These are phyloP conservation scores for Phaedon cochleariae DNA, from an alignment of 2,888 invertebrate species.

Conservation along the genomic window DNA sequence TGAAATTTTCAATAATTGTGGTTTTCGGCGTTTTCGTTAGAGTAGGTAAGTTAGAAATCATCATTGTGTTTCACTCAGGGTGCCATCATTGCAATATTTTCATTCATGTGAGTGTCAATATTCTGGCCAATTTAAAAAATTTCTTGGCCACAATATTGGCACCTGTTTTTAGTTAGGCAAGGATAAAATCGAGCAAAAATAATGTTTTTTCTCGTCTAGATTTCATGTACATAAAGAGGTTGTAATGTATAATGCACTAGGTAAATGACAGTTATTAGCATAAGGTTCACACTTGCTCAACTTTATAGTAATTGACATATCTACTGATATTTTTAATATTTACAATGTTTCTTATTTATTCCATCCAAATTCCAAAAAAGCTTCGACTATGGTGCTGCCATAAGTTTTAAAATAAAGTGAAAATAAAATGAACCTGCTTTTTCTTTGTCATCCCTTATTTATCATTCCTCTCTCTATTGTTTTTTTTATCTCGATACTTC, in stretches of 20 bases:
- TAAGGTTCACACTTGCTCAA: conserved; percentile 63
- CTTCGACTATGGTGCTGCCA: conserved; percentile 61
- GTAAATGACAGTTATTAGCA: conserved; percentile 47
- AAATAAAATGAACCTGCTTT: conserved; percentile 26
- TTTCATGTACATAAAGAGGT: conserved; percentile 47
- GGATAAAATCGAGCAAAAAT: not conserved
- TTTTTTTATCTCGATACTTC: too few relatives aligned
- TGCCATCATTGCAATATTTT: conserved; percentile 61
- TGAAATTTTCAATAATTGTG: conserved; percentile 18
- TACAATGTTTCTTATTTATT: conserved; percentile 52
- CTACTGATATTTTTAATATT: conserved; percentile 50
- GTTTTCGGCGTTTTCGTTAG: conserved; percentile 49
- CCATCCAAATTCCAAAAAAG: conserved; percentile 48
- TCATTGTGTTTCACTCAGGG: conserved; percentile 60
- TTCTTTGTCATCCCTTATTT: conserved; percentile 13
- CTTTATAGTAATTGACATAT: conserved; percentile 51
- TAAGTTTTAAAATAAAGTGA: conserved; percentile 50
- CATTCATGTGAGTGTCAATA: conserved; percentile 38
- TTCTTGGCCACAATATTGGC: conserved; percentile 27
- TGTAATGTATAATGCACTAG: conserved; percentile 46
- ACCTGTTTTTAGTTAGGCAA: conserved; percentile 41
- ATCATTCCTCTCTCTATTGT: too few relatives aligned
- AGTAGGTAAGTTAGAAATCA: conserved; percentile 39
- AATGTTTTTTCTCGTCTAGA: not conserved
- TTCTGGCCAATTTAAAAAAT: conserved; percentile 31